These are phyloP conservation scores for Craseonycteris thonglongyai DNA, from an alignment of 2,113 vertebrate species.

Conservation along the genomic window DNA sequence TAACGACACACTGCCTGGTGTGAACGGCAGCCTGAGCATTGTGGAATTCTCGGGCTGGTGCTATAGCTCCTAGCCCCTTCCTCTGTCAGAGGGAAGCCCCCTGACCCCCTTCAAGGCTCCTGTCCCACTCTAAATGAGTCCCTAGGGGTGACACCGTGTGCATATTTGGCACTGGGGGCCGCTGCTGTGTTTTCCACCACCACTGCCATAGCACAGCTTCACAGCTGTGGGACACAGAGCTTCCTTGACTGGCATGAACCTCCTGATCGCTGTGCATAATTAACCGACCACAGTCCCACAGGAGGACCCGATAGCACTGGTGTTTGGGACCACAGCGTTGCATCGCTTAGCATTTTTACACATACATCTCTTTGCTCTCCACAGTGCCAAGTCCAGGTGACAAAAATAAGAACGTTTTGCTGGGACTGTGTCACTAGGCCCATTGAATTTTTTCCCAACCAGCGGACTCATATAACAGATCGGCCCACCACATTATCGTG, in stretches of 20 bases:
- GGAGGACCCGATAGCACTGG: neutral
- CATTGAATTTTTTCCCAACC: neutral
- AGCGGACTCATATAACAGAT: neutral
- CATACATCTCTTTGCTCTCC: neutral
- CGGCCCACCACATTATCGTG: rapidly evolving
- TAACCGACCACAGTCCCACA: rapidly evolving
- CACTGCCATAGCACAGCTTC: rapidly evolving
- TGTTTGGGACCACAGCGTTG: neutral
- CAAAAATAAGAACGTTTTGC: neutral
- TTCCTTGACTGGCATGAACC: neutral
- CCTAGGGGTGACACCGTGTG: too few species aligned
- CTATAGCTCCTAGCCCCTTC: neutral
- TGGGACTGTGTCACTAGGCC: neutral
- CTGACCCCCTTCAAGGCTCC: neutral
- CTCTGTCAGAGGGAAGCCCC: neutral
- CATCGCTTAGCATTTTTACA: neutral
- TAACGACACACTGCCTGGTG: neutral
- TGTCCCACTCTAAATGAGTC: neutral
- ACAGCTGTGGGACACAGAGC: neutral
- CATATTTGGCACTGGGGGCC: neutral
- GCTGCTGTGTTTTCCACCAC: neutral
- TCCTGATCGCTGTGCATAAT: rapidly evolving
- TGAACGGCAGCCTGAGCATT: too few species aligned
- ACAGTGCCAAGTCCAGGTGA: neutral
- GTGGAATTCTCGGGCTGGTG: neutral